A percentile compares a stretch with the other conserved stretches of the same genome.
phyloP scores from a whole-genome alignment of 2,797 vertebrate species.

The Melanogrammus aeglefinus region DNA sequence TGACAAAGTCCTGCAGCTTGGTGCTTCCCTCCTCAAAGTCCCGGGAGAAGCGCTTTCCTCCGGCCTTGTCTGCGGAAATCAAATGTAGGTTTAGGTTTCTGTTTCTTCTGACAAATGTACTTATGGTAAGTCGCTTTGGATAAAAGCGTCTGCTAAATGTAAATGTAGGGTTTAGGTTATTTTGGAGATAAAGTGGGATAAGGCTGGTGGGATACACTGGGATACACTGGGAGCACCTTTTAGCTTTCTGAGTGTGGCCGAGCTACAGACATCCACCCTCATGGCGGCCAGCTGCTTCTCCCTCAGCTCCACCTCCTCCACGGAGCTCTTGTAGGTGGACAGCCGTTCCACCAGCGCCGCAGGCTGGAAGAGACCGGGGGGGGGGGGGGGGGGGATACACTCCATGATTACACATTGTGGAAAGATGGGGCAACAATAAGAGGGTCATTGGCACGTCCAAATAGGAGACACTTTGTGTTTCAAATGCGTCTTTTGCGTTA shows the following conservation, averaged over 20 bases:
- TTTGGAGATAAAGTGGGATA: not conserved
- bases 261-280: slow-evolving; percentile 94
- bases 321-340: slow-evolving; percentile 80
- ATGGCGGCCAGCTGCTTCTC: slow-evolving; percentile 95
- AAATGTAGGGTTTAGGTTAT: not conserved
- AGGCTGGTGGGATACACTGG: not conserved
- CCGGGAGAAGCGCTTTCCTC: slow-evolving; percentile 95
- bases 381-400: not conserved
- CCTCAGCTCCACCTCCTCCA: slow-evolving; percentile 88
- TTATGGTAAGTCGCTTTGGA: too few species aligned
- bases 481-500: not conserved
- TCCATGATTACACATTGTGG: not conserved
- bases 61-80: slow-evolving; percentile 85
- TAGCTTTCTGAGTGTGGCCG: slow-evolving; percentile 88
- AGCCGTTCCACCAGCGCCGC: slow-evolving; percentile 88
- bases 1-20: slow-evolving; percentile 93
- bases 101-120: too few species aligned
- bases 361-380: slow-evolving; percentile 71
- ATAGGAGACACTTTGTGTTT: not conserved
- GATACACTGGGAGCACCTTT: slow-evolving; percentile 79
- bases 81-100: not conserved
- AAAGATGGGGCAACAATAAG: not conserved
- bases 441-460: not conserved
- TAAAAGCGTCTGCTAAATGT: too few species aligned
- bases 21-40: slow-evolving; percentile 96